Evolutionary conservation across 2,113 vertebrate species (phyloP).

Genomic region (Lophochroa leadbeateri): DNA sequence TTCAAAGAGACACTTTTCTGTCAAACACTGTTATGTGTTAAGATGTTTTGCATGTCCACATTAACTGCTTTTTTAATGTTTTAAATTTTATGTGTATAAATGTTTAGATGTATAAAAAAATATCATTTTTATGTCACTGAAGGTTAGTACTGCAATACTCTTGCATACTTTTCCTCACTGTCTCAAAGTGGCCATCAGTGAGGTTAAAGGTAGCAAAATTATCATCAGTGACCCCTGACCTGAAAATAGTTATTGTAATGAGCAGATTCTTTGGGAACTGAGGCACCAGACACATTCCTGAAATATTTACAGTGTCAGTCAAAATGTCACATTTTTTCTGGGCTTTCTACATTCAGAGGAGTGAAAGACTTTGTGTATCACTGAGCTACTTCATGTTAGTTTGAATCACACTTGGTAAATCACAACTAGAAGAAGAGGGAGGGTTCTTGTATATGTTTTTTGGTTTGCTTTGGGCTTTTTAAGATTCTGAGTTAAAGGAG

Average conservation of each 20-base stretch:
- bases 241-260: neutral
- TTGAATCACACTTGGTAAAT: neutral
- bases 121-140: neutral
- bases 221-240: neutral
- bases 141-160: neutral
- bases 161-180: neutral
- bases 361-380: neutral
- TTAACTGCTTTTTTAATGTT: neutral
- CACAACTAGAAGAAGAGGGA: neutral
- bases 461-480: neutral
- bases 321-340: neutral
- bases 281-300: neutral
- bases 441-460: neutral
- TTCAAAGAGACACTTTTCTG: neutral
- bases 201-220: slow-evolving; percentile 13
- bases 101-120: neutral
- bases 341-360: neutral
- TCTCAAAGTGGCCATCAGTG: neutral
- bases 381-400: neutral
- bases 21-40: neutral
- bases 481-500: neutral
- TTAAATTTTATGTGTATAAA: neutral
- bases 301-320: neutral
- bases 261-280: neutral
- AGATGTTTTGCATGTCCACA: neutral